Percentiles rank a stretch among this genome's conserved stretches.
Conservation (phyloP, 1,140 invertebrate species). For the Agraylea sexmaculata region DNA sequence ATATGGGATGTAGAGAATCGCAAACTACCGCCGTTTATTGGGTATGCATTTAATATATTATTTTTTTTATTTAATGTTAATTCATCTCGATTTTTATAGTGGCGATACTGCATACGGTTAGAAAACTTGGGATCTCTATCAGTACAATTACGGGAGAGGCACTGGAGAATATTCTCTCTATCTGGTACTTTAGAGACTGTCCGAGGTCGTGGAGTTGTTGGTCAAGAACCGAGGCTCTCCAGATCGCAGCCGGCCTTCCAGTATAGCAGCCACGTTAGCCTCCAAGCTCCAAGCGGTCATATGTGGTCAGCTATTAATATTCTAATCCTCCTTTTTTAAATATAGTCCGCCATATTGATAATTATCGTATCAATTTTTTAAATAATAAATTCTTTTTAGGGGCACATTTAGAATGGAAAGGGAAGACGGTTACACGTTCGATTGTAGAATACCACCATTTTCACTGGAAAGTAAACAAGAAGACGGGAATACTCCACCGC, state of each 20-base stretch:
- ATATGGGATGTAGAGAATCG: conserved; percentile 85
- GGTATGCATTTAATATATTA: too few relatives aligned
- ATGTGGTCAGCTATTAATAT: conserved; percentile 65
- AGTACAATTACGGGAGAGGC: conserved; percentile 85
- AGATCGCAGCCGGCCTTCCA: conserved; percentile 86
- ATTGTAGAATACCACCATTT: conserved; percentile 93
- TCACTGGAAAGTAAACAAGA: conserved; percentile 88
- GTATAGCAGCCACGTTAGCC: conserved; percentile 91
- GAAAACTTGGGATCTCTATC: conserved; percentile 85
- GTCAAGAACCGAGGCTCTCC: conserved; percentile 87
- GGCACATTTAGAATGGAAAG: conserved; percentile 94
- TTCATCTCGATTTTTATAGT: conserved; percentile 47
- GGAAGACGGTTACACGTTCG: conserved; percentile 90
- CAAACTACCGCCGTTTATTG: conserved; percentile 85
- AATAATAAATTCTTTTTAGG: conserved; percentile 43
- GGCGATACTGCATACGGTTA: conserved; percentile 90
- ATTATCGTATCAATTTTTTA: too few relatives aligned
- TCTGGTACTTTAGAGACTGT: conserved; percentile 93
- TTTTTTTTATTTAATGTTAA: not conserved
- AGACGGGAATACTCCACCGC: conserved; percentile 40
- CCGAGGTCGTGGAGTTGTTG: conserved; percentile 84
- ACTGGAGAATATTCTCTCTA: conserved; percentile 93
- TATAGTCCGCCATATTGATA: too few relatives aligned
- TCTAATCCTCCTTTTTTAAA: too few relatives aligned
- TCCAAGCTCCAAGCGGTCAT: conserved; percentile 94